Base-by-base conservation (phyloP, 1,140 invertebrate genomes). In the Drosophila parvula region DNA sequence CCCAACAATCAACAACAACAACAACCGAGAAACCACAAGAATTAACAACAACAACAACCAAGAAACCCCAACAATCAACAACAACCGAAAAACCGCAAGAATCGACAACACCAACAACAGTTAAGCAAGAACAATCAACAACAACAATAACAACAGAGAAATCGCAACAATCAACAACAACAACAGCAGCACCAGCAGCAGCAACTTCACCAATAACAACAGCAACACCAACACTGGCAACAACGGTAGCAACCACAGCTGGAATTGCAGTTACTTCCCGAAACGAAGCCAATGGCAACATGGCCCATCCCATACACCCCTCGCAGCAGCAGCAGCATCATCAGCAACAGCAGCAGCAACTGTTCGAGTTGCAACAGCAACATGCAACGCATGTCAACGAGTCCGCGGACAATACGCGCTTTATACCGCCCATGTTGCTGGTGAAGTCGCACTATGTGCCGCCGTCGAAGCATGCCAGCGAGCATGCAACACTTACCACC, bases 381-480 rank as follows among this genome's bases (percentile, higher is more conserved):
- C 73, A 62, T 69, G 70, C 62, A 18, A 74, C 62, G 43, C 78
- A 92, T 50, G 55, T 83, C 18, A 91, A 91, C 43, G 91, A 92
- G 61, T 80, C 88, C 7, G 71, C 71, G 9, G 90, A 91, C 61
- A 92, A 88, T 40, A 89, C 90, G 14, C 91, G 91, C 57, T 92
- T 92, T n/a, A 92, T 92, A 57, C 91, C 91, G 22, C 91, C 91
- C 10, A 92, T 92, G 91, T 30, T 92, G 47, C 61, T 92, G 63
- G 91, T 92, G 6, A 91, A 92, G 51, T 90, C 91, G 22, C 86
- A 92, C 63, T 92, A 92, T 78, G 81, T 91, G 45, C 89, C 91
- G 28, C 89, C 85, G 5, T 36, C 75, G 16, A 90, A 88, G 30
- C 82, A 89, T 47, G 28, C 48, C 30, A 60, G 12, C 62, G 38